Evolutionary conservation across 2,113 vertebrate genomes (phyloP), one percentile per base, ranked within the genome.

Genomic region (Origma solitaria): DNA sequence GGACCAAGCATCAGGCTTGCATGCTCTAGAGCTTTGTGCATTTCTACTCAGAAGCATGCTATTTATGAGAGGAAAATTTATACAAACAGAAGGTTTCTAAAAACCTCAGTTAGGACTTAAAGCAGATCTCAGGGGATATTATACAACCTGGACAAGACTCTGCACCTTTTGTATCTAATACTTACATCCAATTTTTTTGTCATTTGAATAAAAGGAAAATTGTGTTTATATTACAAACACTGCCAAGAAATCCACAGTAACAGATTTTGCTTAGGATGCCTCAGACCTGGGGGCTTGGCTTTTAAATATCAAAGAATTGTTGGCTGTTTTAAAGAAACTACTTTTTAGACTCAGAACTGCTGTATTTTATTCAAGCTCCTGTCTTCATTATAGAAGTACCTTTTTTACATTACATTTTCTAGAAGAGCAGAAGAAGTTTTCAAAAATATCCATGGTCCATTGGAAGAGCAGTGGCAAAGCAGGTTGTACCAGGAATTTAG

Each of bases 171-270:
- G 23, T 31, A 37, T 47, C 66, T 57, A 70, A 25, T 30, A n/a
- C 6, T 78, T 56, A 13, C 19, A 53, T 24, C 16, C 42, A 60
- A 25, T 23, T 21, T 88, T 86, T 65, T 64, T 6, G 20, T 93
- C n/a, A 64, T 86, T 71, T 78, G 65, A 50, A 81, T 24, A 83
- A 83, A 88, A 90, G 37, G 7, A 64, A 88, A 90, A 61, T 47
- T 27, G 21, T 16, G 28, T 72, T 81, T 90, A 28, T 68, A 31
- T 79, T 81, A 50, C 31, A 73, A 77, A 60, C 25, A 23, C 21
- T 70, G 53, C 76, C 35, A 81, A 88, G 37, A 88, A 92, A 69
- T 82, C 72, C 57, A 30, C 18, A 86, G 53, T 75, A 69, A 88
- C 40, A 79, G 62, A 35, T 81, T 71, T 95, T 86, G 24, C 37